Percentiles rank a stretch among this genome's conserved stretches.
These are phyloP conservation scores for Drepana falcataria DNA, from an alignment of 2,888 invertebrate species.

Conservation along the genomic window DNA sequence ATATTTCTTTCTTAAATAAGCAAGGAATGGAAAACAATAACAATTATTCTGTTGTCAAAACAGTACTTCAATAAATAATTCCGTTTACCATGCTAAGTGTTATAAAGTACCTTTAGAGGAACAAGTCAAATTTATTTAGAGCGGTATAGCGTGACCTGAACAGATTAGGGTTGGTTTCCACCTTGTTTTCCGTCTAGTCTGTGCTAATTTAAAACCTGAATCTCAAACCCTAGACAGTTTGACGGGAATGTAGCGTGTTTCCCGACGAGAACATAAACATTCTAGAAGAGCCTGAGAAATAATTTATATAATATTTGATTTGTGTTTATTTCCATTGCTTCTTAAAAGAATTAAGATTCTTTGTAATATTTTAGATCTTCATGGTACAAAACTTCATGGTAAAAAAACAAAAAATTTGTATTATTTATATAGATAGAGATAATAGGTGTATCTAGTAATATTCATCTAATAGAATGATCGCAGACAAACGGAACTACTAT, in stretches of 20 bases:
- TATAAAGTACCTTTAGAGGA: constrained; percentile 3
- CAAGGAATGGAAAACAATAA: too few species aligned
- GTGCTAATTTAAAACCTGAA: constrained; percentile 64
- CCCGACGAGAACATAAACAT: constrained; percentile 23
- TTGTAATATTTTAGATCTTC: too few species aligned
- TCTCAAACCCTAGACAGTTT: constrained; percentile 59
- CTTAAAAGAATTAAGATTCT: too few species aligned
- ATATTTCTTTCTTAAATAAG: too few species aligned
- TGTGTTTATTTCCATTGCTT: too few species aligned
- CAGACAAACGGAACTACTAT: too few species aligned
- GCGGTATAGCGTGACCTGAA: constrained; percentile 45
- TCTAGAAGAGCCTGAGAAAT: constrained; percentile 1
- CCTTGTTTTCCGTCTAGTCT: constrained; percentile 48
- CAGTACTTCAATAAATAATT: neutral
- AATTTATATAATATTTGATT: too few species aligned
- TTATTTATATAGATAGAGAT: too few species aligned
- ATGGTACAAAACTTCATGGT: too few species aligned
- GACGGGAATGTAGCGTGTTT: constrained; percentile 62
- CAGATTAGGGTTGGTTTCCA: constrained; percentile 47
- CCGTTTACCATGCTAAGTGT: neutral
- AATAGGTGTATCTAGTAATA: too few species aligned
- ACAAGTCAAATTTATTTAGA: constrained; percentile 22
- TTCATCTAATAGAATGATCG: too few species aligned
- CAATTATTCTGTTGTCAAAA: neutral
- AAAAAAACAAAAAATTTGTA: too few species aligned